Base-by-base conservation (phyloP, 2,888 invertebrate species). In the Diploptera punctata region DNA sequence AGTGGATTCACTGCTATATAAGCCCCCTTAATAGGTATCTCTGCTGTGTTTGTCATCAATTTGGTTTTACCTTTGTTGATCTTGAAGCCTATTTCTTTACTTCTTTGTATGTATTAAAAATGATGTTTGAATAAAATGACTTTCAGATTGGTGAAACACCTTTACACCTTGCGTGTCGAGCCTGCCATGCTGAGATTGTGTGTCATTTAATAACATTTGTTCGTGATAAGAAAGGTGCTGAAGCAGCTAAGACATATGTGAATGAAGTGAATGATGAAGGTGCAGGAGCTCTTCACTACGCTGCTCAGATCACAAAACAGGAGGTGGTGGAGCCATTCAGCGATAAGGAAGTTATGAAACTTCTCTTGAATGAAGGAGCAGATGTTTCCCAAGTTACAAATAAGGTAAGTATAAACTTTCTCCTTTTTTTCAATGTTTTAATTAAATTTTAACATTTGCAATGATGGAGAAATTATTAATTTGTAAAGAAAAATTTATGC, bases 201-300 rank as follows among this genome's bases (percentile, higher is more conserved):
- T 88, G 90, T 71, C 93, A 95, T 80, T 86, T 99, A 54, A 92
- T 99, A 77, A 89, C 91, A 72, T 93, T 93, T 79, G 92, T 95
- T 4, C 93, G 91, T 82, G 88, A 88, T 61, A 89, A 88, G 74
- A 90, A 90, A 79, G 92, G 93, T 1, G 88, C 90, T 71, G 93
- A 92, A 67, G 90, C 91, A 73, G 93, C 94, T 5, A 91, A 91
- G n/a, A 85, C 89, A 33, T 94, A 97, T 80, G 92, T 98, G 24
- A 98, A 98, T 81, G 88, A 93, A 71, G 88, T 93, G 29, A 97
- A 95, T 77, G 92, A 93, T 79, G 95, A 97, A 77, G 98, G 98
- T 16, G 97, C 98, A 77, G 96, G 93, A 70, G 93, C 97, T 10
- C 86, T 99, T 54, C 99, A 99, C 84, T 98, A 94, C 81, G 96